These are phyloP conservation scores for Hydroisotoma schaefferi DNA, from an alignment of 2,888 invertebrate genomes.

Conservation along the genomic window DNA sequence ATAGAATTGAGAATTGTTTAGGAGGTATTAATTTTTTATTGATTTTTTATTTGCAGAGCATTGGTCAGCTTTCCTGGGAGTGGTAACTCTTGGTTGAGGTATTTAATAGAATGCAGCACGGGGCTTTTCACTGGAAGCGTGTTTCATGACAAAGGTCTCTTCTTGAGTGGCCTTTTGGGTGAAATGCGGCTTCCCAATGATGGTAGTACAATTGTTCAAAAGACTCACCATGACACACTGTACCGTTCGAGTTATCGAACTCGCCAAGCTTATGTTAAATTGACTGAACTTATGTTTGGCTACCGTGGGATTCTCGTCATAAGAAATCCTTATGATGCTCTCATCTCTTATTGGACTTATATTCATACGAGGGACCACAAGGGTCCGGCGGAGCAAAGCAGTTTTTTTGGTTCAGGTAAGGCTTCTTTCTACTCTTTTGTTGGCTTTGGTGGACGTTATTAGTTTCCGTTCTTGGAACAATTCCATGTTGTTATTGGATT, in stretches of 20 bases:
- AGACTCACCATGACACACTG: constrained; percentile 50
- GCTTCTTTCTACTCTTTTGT: too few species aligned
- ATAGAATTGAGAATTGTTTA: neutral
- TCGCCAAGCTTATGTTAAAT: constrained; percentile 35
- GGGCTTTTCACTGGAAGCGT: constrained; percentile 52
- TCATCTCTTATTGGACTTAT: constrained; percentile 49
- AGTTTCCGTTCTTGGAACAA: too few species aligned
- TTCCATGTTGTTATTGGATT: too few species aligned
- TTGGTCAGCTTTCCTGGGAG: constrained; percentile 51
- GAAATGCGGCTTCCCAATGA: constrained; percentile 50
- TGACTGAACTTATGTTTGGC: constrained; percentile 45
- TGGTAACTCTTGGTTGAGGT: constrained; percentile 52
- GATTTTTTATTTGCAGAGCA: constrained; percentile 41
- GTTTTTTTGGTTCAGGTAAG: constrained; percentile 24
- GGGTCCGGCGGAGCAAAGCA: constrained; percentile 16
- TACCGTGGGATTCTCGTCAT: constrained; percentile 50
- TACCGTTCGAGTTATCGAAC: constrained; percentile 26
- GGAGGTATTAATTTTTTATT: neutral
- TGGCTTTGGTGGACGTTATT: too few species aligned
- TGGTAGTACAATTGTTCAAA: constrained; percentile 51
- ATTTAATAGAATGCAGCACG: constrained; percentile 50
- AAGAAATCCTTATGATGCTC: constrained; percentile 52
- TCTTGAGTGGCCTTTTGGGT: constrained; percentile 48
- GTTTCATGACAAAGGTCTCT: constrained; percentile 49
- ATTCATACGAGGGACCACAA: constrained; percentile 16